Evolutionary conservation across 1,140 invertebrate genomes (phyloP).

Genomic region (Holcopasites calliopsidis): DNA sequence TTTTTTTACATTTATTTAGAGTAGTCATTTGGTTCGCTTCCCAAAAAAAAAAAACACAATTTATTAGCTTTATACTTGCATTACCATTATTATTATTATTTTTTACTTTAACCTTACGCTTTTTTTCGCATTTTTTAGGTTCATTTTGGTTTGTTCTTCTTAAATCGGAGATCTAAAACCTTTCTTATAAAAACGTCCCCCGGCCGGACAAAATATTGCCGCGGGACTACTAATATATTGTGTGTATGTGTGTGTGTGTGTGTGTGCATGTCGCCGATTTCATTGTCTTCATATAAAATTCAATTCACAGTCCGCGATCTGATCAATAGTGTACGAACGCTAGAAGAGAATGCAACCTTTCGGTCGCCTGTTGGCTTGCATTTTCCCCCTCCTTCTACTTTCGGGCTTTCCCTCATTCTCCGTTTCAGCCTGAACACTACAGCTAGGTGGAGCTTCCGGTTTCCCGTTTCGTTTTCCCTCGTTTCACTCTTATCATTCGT

Average conservation of each 20-base stretch:
- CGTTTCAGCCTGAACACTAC: slow-evolving; percentile 76
- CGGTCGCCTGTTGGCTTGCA: not conserved
- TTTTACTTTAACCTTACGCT: not conserved
- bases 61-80: slow-evolving; percentile 34
- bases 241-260: too few species aligned
- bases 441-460: slow-evolving; percentile 49
- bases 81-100: slow-evolving; percentile 30
- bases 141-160: slow-evolving; percentile 43
- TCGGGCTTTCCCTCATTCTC: not conserved
- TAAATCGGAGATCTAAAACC: slow-evolving; percentile 68
- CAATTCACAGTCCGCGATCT: slow-evolving; percentile 69
- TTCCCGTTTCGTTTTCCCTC: not conserved
- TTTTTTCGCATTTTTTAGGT: slow-evolving; percentile 22
- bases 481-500: not conserved
- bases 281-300: slow-evolving; percentile 65
- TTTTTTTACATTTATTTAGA: slow-evolving; percentile 37
- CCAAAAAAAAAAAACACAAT: slow-evolving; percentile 59
- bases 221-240: slow-evolving; percentile 74
- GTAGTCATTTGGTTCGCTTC: slow-evolving; percentile 68
- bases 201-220: slow-evolving; percentile 78
- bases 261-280: slow-evolving; percentile 68
- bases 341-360: slow-evolving; percentile 4
- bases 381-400: slow-evolving; percentile 4
- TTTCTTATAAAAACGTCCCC: slow-evolving; percentile 77
- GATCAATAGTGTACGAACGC: slow-evolving; percentile 62